Conservation (phyloP, 2,888 invertebrate species). For the Aleiodes alternator region DNA sequence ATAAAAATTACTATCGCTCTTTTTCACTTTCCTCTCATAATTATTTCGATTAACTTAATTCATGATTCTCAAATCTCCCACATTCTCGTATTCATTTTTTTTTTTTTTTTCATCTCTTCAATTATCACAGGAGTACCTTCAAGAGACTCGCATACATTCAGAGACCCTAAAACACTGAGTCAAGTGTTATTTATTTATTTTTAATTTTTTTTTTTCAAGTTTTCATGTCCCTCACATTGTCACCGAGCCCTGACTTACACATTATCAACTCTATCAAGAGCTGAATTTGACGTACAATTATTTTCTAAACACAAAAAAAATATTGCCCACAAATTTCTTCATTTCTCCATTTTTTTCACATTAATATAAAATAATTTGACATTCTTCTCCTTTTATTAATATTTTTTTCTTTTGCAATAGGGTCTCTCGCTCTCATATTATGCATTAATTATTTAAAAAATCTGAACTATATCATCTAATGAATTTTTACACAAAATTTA, state of each 20-base stretch:
- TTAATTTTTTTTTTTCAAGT: no score
- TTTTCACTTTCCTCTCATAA: conserved; percentile 3
- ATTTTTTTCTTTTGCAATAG: conserved; percentile 11
- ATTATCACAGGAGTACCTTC: conserved; percentile 55
- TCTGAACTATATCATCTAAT: conserved; percentile 11
- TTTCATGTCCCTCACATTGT: conserved; percentile 38
- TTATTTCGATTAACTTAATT: conserved; percentile 23
- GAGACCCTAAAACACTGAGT: conserved; percentile 36
- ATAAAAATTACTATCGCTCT: neutral
- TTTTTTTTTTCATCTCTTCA: conserved; percentile 38
- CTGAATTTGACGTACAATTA: conserved; percentile 10
- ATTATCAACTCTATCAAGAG: neutral
- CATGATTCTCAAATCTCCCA: conserved; percentile 29
- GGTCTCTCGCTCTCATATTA: conserved; percentile 4
- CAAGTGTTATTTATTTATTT: conserved; percentile 21
- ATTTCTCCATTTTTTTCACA: neutral
- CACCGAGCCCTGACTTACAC: conserved; percentile 16
- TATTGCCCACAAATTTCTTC: conserved; percentile 26
- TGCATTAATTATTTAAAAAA: conserved; percentile 5
- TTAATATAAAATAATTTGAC: conserved; percentile 13
- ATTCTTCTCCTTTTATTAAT: neutral
- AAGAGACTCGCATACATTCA: conserved; percentile 44
- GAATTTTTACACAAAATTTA: conserved; percentile 33
- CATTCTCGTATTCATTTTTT: conserved; percentile 28
- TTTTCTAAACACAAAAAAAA: conserved; percentile 28